A percentile compares a stretch with the other conserved stretches of the same genome.
These are phyloP conservation scores for Zelostemma sp. DNA, from an alignment of 1,140 invertebrate genomes.

Conservation along the genomic window DNA sequence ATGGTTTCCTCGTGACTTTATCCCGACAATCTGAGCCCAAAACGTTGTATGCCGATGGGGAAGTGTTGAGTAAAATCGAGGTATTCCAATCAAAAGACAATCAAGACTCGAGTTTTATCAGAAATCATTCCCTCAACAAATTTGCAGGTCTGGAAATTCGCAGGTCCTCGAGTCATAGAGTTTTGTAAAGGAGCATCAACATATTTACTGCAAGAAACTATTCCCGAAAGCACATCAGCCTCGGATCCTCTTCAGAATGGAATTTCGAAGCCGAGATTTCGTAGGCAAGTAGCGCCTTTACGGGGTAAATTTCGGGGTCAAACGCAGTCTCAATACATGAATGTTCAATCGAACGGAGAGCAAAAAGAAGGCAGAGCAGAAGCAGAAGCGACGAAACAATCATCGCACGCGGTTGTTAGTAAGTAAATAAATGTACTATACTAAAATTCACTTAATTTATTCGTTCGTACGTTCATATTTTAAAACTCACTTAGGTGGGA, in stretches of 20 bases:
- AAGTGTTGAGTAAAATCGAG: conserved; percentile 52
- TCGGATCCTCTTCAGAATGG: background rate
- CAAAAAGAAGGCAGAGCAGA: conserved; percentile 80
- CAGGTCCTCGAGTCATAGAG: conserved; percentile 54
- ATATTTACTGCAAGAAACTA: conserved; percentile 43
- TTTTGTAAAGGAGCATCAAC: conserved; percentile 57
- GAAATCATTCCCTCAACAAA: background rate
- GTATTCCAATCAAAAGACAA: conserved; percentile 50
- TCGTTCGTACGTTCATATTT: too few species aligned
- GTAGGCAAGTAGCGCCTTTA: conserved; percentile 31
- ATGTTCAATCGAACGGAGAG: conserved; percentile 71
- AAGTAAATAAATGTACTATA: conserved; percentile 65
- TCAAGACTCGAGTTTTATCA: background rate
- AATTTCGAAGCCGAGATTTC: conserved; percentile 12
- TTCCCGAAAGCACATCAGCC: conserved; percentile 15
- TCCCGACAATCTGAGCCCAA: conserved; percentile 25
- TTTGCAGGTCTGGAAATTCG: conserved; percentile 57
- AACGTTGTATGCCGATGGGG: conserved; percentile 44
- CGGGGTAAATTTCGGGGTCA: conserved; percentile 74
- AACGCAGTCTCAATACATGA: conserved; percentile 86
- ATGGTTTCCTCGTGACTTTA: background rate
- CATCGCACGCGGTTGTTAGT: conserved; percentile 83
- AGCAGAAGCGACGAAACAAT: conserved; percentile 79
- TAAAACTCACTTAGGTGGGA: conserved; percentile 75
- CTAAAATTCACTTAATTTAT: too few species aligned